phyloP scores from a whole-genome alignment of 2,888 invertebrate genomes.

The Rotaria sp. region DNA sequence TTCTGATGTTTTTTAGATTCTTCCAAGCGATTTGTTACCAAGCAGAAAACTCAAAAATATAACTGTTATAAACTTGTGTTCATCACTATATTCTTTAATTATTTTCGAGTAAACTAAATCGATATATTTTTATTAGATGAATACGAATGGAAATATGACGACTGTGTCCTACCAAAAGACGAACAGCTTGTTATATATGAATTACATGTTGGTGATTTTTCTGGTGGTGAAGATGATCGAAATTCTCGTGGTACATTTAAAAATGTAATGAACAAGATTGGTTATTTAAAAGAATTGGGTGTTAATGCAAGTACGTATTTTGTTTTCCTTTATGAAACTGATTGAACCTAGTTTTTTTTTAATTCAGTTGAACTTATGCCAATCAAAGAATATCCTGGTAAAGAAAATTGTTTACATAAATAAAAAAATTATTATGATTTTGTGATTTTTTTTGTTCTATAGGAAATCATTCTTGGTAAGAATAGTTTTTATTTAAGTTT shows the following conservation, averaged over 20 bases:
- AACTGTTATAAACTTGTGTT: no score
- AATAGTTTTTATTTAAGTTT: neutral
- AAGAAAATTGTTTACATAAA: neutral
- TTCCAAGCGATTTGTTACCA: no score
- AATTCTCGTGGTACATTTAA: neutral
- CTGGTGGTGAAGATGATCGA: neutral
- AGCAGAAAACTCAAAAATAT: no score
- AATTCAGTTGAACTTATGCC: constrained; percentile 19
- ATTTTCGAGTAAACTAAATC: no score
- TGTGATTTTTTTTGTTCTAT: neutral
- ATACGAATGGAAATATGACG: constrained; percentile 24
- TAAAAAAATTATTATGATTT: neutral
- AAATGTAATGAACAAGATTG: neutral
- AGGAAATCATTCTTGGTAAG: constrained; percentile 19
- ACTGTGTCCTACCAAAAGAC: neutral
- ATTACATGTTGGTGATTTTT: constrained; percentile 26
- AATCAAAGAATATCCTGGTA: constrained; percentile 27
- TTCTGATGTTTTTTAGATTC: no score
- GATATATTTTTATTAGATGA: constrained; percentile 1
- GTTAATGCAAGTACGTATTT: neutral
- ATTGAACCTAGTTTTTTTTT: neutral
- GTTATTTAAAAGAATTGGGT: constrained; percentile 15
- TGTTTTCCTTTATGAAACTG: neutral
- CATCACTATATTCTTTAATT: no score
- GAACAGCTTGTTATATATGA: constrained; percentile 25